A percentile compares a stretch with the other conserved stretches of the same genome.
These are phyloP conservation scores for Caenorhabditis plicata DNA, from an alignment of 2,888 invertebrate genomes.

Conservation along the genomic window DNA sequence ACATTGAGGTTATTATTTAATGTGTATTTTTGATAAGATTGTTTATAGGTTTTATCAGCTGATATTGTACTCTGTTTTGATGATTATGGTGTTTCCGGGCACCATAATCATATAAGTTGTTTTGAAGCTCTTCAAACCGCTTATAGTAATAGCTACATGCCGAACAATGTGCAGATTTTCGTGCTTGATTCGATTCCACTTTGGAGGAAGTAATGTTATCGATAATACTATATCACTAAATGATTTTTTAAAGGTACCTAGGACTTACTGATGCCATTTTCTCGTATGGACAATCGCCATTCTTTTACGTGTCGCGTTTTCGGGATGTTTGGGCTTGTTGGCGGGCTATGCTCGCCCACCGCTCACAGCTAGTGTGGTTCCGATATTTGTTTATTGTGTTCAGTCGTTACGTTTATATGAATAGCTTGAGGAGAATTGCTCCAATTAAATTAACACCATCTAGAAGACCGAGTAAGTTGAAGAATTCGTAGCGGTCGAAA, in stretches of 20 bases:
- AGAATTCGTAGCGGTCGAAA: slow-evolving; percentile 22
- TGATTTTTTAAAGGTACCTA: slow-evolving; percentile 32
- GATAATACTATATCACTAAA: neutral
- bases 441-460: slow-evolving; percentile 32
- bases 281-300: slow-evolving; percentile 54
- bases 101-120: slow-evolving; percentile 77
- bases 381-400: slow-evolving; percentile 78
- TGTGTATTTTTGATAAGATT: neutral
- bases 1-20: slow-evolving; percentile 31
- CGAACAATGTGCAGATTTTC: slow-evolving; percentile 55
- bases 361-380: slow-evolving; percentile 94
- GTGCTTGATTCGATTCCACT: slow-evolving; percentile 63
- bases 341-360: slow-evolving; percentile 68
- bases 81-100: slow-evolving; percentile 85
- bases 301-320: slow-evolving; percentile 60
- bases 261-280: slow-evolving; percentile 65
- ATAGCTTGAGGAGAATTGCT: slow-evolving; percentile 43
- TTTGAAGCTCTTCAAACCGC: slow-evolving; percentile 52
- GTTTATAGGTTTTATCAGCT: slow-evolving; percentile 36
- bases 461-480: slow-evolving; percentile 8
- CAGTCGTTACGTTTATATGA: slow-evolving; percentile 50
- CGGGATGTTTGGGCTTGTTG: slow-evolving; percentile 42
- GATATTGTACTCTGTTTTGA: slow-evolving; percentile 83
- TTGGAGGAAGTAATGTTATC: slow-evolving; percentile 62
- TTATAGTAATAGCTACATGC: slow-evolving; percentile 45